Percentiles rank a stretch among this genome's conserved stretches.
phyloP scores from a whole-genome alignment of 2,113 vertebrate genomes.

The Antechinus stuartii region DNA sequence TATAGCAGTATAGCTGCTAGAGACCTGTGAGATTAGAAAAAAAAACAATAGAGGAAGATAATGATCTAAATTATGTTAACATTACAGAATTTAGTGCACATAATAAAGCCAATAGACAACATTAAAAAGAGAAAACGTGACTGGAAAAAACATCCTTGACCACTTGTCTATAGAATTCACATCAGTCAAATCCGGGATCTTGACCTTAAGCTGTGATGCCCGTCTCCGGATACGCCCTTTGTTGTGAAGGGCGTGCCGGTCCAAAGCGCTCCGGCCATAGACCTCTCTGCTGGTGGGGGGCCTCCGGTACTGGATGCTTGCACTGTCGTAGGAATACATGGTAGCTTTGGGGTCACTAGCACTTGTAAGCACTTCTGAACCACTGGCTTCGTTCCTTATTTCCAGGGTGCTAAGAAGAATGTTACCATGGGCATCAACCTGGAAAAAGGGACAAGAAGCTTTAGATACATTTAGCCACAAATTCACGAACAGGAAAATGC shows the following conservation, averaged over 20 bases:
- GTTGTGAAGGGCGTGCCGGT: constrained; percentile 87
- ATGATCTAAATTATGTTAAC: constrained; percentile 51
- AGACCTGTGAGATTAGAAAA: constrained; percentile 77
- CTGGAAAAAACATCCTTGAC: constrained; percentile 96
- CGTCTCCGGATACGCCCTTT: constrained; percentile 90
- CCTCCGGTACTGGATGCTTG: constrained; percentile 93
- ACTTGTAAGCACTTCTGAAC: constrained; percentile 85
- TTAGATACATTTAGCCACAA: constrained; percentile 76
- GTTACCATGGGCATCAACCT: constrained; percentile 93
- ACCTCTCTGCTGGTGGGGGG: constrained; percentile 89
- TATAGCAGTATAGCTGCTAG: constrained; percentile 74
- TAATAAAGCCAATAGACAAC: constrained; percentile 98
- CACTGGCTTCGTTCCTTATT: constrained; percentile 85
- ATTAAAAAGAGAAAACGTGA: constrained; percentile 95
- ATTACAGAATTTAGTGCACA: constrained; percentile 88
- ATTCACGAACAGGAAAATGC: neutral
- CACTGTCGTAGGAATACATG: constrained; percentile 89
- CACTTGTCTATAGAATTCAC: constrained; percentile 98
- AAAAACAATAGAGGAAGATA: constrained; percentile 75
- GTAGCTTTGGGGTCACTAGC: constrained; percentile 86
- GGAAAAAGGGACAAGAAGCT: constrained; percentile 66
- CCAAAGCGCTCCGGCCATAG: constrained; percentile 85
- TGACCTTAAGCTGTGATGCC: constrained; percentile 95
- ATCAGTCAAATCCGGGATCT: constrained; percentile 96
- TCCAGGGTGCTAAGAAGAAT: constrained; percentile 92